Evolutionary conservation across 2,797 vertebrate genomes (phyloP), one percentile per base, ranked within the genome.

Genomic region (Crenichthys baileyi): DNA sequence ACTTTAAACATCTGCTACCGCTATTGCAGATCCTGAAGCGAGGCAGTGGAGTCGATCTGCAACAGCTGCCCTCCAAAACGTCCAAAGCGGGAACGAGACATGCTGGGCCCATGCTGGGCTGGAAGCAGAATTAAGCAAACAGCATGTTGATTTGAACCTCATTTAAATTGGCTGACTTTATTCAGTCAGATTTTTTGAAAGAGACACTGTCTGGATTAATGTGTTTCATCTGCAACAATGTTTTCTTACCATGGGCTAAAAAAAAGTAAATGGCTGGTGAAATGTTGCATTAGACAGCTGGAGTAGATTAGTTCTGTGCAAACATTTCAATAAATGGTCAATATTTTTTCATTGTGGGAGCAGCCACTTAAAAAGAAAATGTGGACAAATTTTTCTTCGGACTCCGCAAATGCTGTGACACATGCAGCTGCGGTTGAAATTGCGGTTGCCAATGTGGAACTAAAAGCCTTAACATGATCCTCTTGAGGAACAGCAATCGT

Each of bases 151-250:
- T 63, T 63, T 20, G 16, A 63, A 13, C 60, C 60, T 18, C 60
- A 63, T 63, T 63, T 87, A 71, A 85, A 88, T 31, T 72, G 80
- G 88, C 39, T 65, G 74, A 78, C 75, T 85, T 51, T 80, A 87
- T 60, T 73, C 48, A 11, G 72, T 78, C 58, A 2, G 60, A 84
- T 79, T 83, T 60, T 26, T 68, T 36, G 48, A 80, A 65, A 63
- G 44, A 77, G 67, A 76, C 15, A 26, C 73, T 36, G 7, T 46
- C 63, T 75, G 73, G 56, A 72, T 24, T 68, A 9, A 75, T 72
- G 50, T 67, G 7, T 76, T 77, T 76, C 50, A 41, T 80, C 72
- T 60, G 7, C 0, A 20, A 5, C 36, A 58, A 6, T 36, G 13
- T 51, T 63, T 41, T 61, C 6, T 60, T 63, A 39, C n/a, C 20